Evolutionary conservation across 2,888 invertebrate species (phyloP).

Genomic region (Microplitis deprimator): DNA sequence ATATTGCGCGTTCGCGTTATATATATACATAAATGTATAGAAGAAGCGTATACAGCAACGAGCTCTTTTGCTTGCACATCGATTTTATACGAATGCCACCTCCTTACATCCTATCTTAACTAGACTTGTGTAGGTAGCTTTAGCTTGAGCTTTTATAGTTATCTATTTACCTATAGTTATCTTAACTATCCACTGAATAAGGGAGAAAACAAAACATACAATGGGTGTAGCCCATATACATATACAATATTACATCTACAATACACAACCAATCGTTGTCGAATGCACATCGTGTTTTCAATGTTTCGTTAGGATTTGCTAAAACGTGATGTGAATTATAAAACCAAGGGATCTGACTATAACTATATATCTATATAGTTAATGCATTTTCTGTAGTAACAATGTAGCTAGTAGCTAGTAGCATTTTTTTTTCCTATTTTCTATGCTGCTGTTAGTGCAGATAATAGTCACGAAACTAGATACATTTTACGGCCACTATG

Average conservation of each 20-base stretch:
- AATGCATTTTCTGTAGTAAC: neutral
- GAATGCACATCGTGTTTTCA: neutral
- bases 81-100: conserved; percentile 16
- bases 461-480: conserved; percentile 15
- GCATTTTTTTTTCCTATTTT: neutral
- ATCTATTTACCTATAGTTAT: neutral
- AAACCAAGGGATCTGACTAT: neutral
- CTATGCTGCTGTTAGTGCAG: too few species aligned
- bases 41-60: neutral
- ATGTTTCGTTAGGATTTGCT: conserved; percentile 14
- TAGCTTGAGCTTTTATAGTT: neutral
- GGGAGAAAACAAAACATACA: neutral
- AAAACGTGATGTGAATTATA: conserved; percentile 15
- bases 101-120: neutral
- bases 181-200: neutral
- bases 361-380: neutral
- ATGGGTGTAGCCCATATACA: neutral
- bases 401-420: neutral
- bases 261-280: neutral
- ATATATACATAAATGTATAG: neutral
- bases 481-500: conserved; percentile 11
- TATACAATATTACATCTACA: neutral
- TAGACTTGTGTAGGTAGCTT: neutral
- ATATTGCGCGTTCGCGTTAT: conserved; percentile 2
- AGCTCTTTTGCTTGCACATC: neutral